Evolutionary conservation across 2,888 invertebrate genomes (phyloP).

Genomic region (Ormyrus thymus): DNA sequence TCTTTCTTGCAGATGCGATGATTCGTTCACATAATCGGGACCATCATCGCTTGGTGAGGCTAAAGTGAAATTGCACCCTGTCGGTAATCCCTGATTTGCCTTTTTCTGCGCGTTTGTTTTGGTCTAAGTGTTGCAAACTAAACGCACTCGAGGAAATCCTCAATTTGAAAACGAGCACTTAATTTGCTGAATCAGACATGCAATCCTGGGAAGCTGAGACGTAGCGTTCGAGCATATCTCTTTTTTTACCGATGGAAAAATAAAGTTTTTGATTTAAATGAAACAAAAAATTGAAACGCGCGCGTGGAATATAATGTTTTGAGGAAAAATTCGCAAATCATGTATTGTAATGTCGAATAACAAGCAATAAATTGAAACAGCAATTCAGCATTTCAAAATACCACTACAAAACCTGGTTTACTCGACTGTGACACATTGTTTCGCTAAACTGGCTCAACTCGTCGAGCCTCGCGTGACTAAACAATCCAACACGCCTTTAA

Average conservation of each 20-base stretch:
- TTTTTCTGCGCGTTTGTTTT: no score
- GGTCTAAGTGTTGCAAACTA: no score
- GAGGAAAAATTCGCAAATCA: neutral
- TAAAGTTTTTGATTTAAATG: no score
- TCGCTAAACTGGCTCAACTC: slow-evolving; percentile 18
- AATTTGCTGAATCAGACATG: no score
- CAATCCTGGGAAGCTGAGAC: no score
- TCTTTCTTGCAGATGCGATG: neutral
- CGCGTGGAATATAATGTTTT: neutral
- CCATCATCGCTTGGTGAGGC: neutral
- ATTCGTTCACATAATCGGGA: neutral
- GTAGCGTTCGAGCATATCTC: no score
- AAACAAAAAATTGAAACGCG: no score
- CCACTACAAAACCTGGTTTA: slow-evolving; percentile 3
- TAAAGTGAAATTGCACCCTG: no score
- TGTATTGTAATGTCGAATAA: neutral
- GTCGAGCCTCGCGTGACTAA: slow-evolving; percentile 17
- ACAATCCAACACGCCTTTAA: slow-evolving; percentile 14
- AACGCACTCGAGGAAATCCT: neutral
- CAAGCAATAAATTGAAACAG: slow-evolving; percentile 1
- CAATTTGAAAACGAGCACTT: no score
- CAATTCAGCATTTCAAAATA: slow-evolving; percentile 14
- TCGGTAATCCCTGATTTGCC: no score
- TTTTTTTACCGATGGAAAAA: no score
- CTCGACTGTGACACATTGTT: slow-evolving; percentile 36